Evolutionary conservation across 2,888 invertebrate species (phyloP).

Genomic region (Lithophane semibrunnea): DNA sequence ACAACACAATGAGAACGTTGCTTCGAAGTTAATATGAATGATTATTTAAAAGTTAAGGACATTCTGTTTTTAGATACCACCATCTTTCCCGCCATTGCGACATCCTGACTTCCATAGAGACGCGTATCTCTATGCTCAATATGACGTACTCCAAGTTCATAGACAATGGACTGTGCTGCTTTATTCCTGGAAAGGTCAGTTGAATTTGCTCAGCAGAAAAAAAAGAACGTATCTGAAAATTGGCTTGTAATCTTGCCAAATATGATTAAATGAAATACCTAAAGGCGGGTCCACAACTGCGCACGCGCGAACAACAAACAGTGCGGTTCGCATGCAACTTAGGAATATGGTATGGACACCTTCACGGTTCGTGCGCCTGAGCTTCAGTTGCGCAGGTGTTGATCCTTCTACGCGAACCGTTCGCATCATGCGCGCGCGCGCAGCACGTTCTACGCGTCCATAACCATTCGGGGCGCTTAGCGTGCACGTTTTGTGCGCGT

Average conservation of each 20-base stretch:
- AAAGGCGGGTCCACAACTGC: too few species aligned
- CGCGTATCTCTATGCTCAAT: slow-evolving; percentile 96
- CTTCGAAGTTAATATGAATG: not conserved
- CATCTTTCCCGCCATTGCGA: slow-evolving; percentile 96
- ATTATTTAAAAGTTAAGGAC: not conserved
- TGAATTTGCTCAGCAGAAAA: not conserved
- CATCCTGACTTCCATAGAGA: slow-evolving; percentile 97
- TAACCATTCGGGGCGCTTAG: too few species aligned
- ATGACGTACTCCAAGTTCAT: slow-evolving; percentile 98
- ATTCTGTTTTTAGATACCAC: slow-evolving; percentile 91
- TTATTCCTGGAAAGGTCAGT: slow-evolving; percentile 97
- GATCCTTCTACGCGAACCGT: too few species aligned
- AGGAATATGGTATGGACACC: too few species aligned
- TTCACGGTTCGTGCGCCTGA: too few species aligned
- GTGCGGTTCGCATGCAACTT: too few species aligned
- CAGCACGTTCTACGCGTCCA: too few species aligned
- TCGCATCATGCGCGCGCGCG: too few species aligned
- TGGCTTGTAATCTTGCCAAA: not conserved
- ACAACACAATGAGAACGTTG: slow-evolving; percentile 24
- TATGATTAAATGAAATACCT: not conserved
- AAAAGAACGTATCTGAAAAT: not conserved
- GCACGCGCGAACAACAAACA: too few species aligned
- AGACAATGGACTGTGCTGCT: slow-evolving; percentile 95
- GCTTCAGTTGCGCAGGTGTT: too few species aligned
- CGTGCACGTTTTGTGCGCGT: too few species aligned